phyloP scores from a whole-genome alignment of 1,140 invertebrate genomes.

The Calliopsis andreniformis region DNA sequence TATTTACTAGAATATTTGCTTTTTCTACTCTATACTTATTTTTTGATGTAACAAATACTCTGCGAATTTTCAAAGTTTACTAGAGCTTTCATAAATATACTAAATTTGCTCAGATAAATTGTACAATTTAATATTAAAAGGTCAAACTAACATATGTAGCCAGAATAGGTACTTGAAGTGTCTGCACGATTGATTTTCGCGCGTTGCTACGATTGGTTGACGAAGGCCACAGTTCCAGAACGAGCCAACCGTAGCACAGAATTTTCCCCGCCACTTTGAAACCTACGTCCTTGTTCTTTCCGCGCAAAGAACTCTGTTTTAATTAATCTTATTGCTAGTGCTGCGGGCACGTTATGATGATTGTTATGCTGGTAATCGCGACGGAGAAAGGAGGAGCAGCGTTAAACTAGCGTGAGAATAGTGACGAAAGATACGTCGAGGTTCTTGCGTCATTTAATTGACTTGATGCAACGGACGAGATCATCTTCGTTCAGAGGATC shows the following conservation, averaged over 20 bases:
- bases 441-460: conserved; percentile 42
- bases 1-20: not conserved
- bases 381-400: not conserved
- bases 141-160: no score
- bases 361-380: conserved; percentile 13
- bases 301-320: conserved; percentile 1
- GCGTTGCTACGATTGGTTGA: not conserved
- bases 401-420: conserved; percentile 24
- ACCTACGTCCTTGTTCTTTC: not conserved
- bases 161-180: no score
- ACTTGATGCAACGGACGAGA: not conserved
- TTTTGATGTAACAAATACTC: no score
- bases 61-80: no score
- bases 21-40: not conserved
- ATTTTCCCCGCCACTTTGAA: conserved; percentile 28
- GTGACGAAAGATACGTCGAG: not conserved
- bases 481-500: not conserved
- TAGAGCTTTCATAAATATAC: no score
- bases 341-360: not conserved
- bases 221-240: not conserved
- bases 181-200: conserved; percentile 19
- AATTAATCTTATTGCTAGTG: conserved; percentile 4
- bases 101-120: no score
- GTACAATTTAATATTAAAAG: no score
- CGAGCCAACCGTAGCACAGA: not conserved